phyloP scores from a whole-genome alignment of 1,140 invertebrate genomes.

The Aphelenchoides avenae region DNA sequence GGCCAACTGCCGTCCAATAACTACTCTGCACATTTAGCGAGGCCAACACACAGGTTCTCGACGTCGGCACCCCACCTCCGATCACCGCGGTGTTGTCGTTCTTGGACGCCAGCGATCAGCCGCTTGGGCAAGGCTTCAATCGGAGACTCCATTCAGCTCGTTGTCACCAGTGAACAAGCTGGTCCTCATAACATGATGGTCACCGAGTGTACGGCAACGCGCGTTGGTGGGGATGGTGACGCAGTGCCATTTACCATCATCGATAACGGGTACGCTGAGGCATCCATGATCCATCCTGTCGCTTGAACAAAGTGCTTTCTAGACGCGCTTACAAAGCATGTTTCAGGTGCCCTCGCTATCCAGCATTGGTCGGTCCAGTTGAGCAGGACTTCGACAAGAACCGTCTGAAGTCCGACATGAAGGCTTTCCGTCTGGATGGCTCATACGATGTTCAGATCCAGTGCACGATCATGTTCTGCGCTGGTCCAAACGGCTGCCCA shows the following conservation, averaged over 20 bases:
- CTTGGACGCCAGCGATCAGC: constrained; percentile 51
- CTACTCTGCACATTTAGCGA: constrained; percentile 36
- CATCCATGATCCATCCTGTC: background rate
- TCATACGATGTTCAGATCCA: constrained; percentile 58
- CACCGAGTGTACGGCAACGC: constrained; percentile 55
- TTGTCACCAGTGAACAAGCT: constrained; percentile 56
- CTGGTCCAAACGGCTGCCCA: constrained; percentile 58
- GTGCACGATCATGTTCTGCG: constrained; percentile 59
- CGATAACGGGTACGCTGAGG: constrained; percentile 48
- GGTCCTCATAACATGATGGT: constrained; percentile 55
- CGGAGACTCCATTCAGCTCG: constrained; percentile 49
- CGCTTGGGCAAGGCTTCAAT: constrained; percentile 54
- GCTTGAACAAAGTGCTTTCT: background rate
- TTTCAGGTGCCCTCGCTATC: constrained; percentile 54
- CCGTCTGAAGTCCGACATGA: constrained; percentile 55
- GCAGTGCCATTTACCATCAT: constrained; percentile 57
- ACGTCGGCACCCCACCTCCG: constrained; percentile 56
- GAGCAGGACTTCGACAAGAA: constrained; percentile 59
- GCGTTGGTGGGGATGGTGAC: constrained; percentile 57
- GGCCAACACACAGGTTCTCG: constrained; percentile 51
- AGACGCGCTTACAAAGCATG: background rate
- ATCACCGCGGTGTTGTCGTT: constrained; percentile 53
- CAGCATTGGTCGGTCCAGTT: constrained; percentile 57
- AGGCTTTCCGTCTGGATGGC: constrained; percentile 58
- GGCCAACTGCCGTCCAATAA: background rate